Evolutionary conservation across 1,140 invertebrate genomes (phyloP), one percentile per base, ranked within the genome.

Genomic region (Sycophaga agraensis): DNA sequence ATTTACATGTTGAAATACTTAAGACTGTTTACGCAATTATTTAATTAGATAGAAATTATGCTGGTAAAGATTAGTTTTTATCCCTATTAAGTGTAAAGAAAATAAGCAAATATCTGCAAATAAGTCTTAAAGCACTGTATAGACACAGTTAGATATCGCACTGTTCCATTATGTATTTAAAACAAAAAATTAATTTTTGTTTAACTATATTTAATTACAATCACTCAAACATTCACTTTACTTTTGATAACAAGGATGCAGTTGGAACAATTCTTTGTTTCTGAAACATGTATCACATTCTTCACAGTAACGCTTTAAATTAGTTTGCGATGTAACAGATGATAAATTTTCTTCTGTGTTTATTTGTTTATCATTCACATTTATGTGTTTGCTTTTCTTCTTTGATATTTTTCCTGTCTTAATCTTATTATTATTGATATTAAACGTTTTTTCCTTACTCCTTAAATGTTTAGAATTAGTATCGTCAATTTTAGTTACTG

Each of bases 281-380:
- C 26, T 37, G 21, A 75, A 75, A n/a, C 59, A 65, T 2, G 56
- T 40, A 35, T 72, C 68, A 34, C 77, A 78, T 39, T 68, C 67
- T 6, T 75, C 73, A 49, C 77, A 79, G 26, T 66, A 71, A 24
- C 68, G 66, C 53, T 75, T 76, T 6, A 69, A 60, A 14, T 70
- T 66, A 22, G 53, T 40, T 43, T 31, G 28, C 5, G 54, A 19
- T 50, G 11, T 16, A 45, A 6, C 34, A 46, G 31, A 48, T 19
- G 28, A 31, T n/a, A n/a, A n/a, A 37, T 3, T 11, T 66, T 53
- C 42, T 8, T 50, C 17, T 8, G 42, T n/a, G 14, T 17, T 12
- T 45, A n/a, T 17, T 60, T 9, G 11, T 53, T 60, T 45, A 24
- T 14, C 17, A 35, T 60, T 35, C 26, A 40, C 24, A 59, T 19